Conservation (phyloP, 2,113 vertebrate genomes). For the Microtus ochrogaster region DNA sequence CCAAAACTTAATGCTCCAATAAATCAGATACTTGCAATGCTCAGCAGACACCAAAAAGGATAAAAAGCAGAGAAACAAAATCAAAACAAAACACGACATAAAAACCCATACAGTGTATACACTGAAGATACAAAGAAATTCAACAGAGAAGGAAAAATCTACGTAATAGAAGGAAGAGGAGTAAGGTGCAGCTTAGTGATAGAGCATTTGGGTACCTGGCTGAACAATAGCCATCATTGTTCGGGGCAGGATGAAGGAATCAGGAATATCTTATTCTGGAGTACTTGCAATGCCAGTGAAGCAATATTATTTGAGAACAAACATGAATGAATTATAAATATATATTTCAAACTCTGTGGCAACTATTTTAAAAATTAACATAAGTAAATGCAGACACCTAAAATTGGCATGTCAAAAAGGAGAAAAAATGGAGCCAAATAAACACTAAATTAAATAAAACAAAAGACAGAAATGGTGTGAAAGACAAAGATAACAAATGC, state of each 20-base stretch:
- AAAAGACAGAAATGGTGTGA: background rate
- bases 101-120: background rate
- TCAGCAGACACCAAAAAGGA: background rate
- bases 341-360: background rate
- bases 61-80: background rate
- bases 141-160: background rate
- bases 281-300: background rate
- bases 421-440: background rate
- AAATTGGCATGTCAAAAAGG: background rate
- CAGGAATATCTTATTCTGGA: background rate
- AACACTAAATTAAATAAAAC: background rate
- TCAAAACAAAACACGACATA: background rate
- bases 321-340: background rate
- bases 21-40: background rate
- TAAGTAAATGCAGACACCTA: background rate
- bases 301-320: background rate
- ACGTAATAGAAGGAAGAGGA: background rate
- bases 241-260: background rate
- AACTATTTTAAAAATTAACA: background rate
- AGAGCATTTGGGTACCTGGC: background rate
- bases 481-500: background rate
- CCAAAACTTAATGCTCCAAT: background rate
- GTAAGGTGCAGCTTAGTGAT: too few species aligned
- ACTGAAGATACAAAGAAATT: background rate
- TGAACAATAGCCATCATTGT: background rate